These are phyloP conservation scores for Pantala flavescens DNA, from an alignment of 1,140 invertebrate genomes.

Conservation along the genomic window DNA sequence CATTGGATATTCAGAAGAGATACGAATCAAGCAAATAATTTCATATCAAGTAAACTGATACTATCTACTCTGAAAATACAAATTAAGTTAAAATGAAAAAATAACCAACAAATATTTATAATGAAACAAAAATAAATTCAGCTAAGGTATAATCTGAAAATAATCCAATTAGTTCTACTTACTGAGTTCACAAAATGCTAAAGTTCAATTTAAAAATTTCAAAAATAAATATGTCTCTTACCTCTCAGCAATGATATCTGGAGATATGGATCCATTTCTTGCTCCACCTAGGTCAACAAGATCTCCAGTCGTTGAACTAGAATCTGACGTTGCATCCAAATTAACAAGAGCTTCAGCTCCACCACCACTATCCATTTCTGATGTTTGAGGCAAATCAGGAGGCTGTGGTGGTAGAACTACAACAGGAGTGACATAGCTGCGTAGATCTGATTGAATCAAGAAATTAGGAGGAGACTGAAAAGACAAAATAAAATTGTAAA, in stretches of 20 bases:
- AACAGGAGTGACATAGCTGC: constrained; percentile 86
- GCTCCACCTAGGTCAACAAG: constrained; percentile 36
- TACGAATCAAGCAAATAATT: too few species aligned
- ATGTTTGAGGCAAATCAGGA: constrained; percentile 32
- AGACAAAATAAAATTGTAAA: constrained; percentile 22
- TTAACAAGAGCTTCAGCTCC: constrained; percentile 28
- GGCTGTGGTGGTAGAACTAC: constrained; percentile 71
- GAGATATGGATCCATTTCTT: constrained; percentile 46
- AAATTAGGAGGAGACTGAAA: constrained; percentile 87
- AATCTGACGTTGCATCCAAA: constrained; percentile 46
- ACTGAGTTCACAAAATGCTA: too few species aligned
- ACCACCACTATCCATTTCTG: constrained; percentile 29
- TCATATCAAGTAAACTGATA: too few species aligned
- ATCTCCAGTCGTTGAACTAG: constrained; percentile 41
- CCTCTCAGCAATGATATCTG: constrained; percentile 43
- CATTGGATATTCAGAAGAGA: too few species aligned
- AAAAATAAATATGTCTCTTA: too few species aligned
- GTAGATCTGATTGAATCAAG: constrained; percentile 81
- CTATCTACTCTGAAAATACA: too few species aligned
- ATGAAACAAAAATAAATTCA: too few species aligned
- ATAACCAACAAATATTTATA: too few species aligned
- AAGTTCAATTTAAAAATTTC: too few species aligned
- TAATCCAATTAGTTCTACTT: too few species aligned
- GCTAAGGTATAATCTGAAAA: too few species aligned
- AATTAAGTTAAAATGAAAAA: too few species aligned